Conservation (phyloP, 1,140 invertebrate genomes). For the Leptoteleia sp. region DNA sequence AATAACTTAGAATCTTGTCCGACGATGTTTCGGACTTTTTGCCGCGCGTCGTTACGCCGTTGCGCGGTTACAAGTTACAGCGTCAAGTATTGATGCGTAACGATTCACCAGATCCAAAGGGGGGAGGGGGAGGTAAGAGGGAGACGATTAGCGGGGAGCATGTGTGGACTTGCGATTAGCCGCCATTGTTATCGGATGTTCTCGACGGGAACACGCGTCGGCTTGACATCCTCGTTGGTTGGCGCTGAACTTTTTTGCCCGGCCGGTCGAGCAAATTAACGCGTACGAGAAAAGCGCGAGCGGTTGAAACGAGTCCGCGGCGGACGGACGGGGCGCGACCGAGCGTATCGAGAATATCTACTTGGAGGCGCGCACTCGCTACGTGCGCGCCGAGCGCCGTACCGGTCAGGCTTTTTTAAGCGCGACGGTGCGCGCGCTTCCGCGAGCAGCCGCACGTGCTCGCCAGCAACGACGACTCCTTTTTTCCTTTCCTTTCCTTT, state of each 20-base stretch:
- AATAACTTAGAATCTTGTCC: conserved; percentile 26
- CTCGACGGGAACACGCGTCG: conserved; percentile 24
- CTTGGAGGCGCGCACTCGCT: conserved; percentile 37
- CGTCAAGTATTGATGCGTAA: conserved; percentile 45
- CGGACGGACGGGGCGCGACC: conserved; percentile 46
- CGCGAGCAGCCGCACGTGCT: conserved; percentile 65
- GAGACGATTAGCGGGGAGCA: conserved; percentile 12
- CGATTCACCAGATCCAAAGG: conserved; percentile 66
- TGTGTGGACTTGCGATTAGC: conserved; percentile 9
- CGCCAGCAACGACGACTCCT: conserved; percentile 44
- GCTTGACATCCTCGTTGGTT: conserved; percentile 29
- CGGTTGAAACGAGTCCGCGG: conserved; percentile 34
- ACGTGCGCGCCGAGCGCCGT: conserved; percentile 24
- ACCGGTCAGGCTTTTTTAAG: conserved; percentile 40
- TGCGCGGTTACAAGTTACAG: conserved; percentile 18
- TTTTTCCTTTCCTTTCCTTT: no score
- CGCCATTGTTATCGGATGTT: conserved; percentile 41
- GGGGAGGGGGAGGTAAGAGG: no score
- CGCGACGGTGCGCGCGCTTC: conserved; percentile 50
- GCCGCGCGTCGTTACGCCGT: conserved; percentile 43
- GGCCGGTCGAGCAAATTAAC: conserved; percentile 32
- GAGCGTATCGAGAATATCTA: conserved; percentile 43
- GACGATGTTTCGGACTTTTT: conserved; percentile 25
- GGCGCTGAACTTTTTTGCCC: conserved; percentile 18
- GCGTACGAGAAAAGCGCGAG: conserved; percentile 35